Base-by-base conservation (phyloP, 2,888 invertebrate species). In the Aspidiotus destructor region DNA sequence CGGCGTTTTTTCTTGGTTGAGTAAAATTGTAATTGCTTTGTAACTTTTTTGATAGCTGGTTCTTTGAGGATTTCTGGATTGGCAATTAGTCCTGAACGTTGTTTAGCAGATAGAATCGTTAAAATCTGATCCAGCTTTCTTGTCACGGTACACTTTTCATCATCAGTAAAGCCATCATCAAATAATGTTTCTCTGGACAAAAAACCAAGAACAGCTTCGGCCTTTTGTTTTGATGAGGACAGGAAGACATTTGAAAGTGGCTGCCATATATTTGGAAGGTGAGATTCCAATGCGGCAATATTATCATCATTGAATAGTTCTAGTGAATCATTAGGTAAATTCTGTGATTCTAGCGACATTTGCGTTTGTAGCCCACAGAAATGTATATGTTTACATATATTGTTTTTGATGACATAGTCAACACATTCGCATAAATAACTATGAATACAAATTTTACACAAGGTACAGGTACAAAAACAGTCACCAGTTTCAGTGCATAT, bases 371-470 rank as follows among this genome's bases (percentile, higher is more conserved):
- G n/a, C 54, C 52, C 41, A 41, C 54, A 64, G 28, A 64, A 64
- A 64, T 64, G 52, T 28, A 64, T 67, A 58, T 67, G 60, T 58
- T 67, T 67, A 58, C 65, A 65, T 41, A 67, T 42, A 67, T 67
- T 65, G 13, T 58, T 57, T 42, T 65, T 65, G 53, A 65, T 65
- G 8, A 57, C 42, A 42, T 58, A 58, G 58, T 65, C 65, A 41
- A 55, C 48, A 65, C 65, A 65, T 41, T 65, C 65, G 58, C 58
- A 65, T 17, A 58, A 58, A 65, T 58, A 65, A 9, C 41, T 16
- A 28, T 65, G 58, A 57, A 65, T 58, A 57, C 58, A 65, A 58
- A 65, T 65, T 2, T 55, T 44, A 7, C 67, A 67, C 44, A 28
- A 13, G 17, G 17, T n/a, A 58, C 67, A 57, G 17, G 57, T 67